Conservation (phyloP, 2,113 vertebrate genomes). For the Willisornis vidua region DNA sequence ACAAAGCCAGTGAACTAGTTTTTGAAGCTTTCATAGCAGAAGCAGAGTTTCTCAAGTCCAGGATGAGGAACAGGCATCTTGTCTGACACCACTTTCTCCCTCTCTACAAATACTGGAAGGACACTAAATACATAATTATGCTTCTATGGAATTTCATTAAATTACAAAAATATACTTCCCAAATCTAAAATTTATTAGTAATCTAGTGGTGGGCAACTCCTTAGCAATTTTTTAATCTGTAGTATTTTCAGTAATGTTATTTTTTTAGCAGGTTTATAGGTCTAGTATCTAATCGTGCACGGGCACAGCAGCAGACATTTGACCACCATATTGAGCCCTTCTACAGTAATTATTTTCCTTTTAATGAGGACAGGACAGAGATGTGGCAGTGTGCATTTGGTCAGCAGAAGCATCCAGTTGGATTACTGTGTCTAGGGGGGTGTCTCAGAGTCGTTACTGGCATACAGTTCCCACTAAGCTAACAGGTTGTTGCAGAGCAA, state of each 20-base stretch:
- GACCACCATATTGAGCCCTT: background rate
- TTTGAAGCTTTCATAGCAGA: background rate
- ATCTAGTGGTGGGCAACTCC: background rate
- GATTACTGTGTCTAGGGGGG: background rate
- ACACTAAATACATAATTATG: background rate
- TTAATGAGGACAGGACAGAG: background rate
- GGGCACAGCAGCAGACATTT: background rate
- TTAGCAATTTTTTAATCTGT: background rate
- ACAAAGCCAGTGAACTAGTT: background rate
- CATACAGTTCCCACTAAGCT: background rate
- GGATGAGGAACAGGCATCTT: background rate
- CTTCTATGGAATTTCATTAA: background rate
- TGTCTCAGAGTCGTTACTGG: fast-evolving
- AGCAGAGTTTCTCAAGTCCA: background rate
- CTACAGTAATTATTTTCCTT: background rate
- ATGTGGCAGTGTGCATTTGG: background rate
- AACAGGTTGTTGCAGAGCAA: background rate
- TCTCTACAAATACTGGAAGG: background rate
- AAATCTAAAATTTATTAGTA: background rate
- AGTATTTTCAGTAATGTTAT: background rate
- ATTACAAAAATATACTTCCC: background rate
- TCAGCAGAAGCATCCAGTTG: fast-evolving
- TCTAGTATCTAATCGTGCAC: background rate
- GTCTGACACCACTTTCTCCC: background rate
- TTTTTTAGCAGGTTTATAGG: background rate